Percentiles rank a stretch among this genome's conserved stretches.
Evolutionary conservation across 2,888 invertebrate genomes (phyloP).

Genomic region (Oligia fasciuncula): DNA sequence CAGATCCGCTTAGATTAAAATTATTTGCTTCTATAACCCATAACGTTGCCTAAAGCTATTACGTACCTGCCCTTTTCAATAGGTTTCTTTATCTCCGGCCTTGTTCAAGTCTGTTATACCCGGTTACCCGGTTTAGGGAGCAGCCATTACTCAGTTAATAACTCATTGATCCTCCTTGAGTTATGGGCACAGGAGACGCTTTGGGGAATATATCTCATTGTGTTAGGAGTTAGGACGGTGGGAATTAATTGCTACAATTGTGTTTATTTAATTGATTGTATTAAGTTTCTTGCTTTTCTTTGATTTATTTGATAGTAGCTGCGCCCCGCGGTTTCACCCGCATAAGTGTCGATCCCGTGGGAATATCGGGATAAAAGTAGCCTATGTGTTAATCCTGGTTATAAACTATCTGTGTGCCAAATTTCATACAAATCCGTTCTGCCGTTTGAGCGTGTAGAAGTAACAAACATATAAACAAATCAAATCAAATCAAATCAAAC

Average conservation of each 20-base stretch:
- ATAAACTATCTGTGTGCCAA: no score
- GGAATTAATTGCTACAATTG: slow-evolving; percentile 63
- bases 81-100: slow-evolving; percentile 67
- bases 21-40: slow-evolving; percentile 58
- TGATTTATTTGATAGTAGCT: slow-evolving; percentile 35
- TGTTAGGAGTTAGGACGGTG: slow-evolving; percentile 47
- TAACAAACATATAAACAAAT: no score
- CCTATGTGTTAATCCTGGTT: no score
- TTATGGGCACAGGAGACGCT: slow-evolving; percentile 68
- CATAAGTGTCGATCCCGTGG: no score
- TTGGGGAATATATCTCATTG: slow-evolving; percentile 66
- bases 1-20: no score
- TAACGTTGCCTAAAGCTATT: slow-evolving; percentile 55
- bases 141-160: slow-evolving; percentile 72
- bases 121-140: slow-evolving; percentile 64
- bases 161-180: slow-evolving; percentile 73
- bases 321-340: no score
- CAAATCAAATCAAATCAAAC: no score
- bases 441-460: no score
- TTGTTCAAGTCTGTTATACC: slow-evolving; percentile 66
- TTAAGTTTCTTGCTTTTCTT: slow-evolving; percentile 52
- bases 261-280: slow-evolving; percentile 64
- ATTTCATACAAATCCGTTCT: no score
- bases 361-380: no score
- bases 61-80: slow-evolving; percentile 69